A percentile compares a stretch with the other conserved stretches of the same genome.
phyloP scores from a whole-genome alignment of 2,888 invertebrate species.

The Seira ritae region DNA sequence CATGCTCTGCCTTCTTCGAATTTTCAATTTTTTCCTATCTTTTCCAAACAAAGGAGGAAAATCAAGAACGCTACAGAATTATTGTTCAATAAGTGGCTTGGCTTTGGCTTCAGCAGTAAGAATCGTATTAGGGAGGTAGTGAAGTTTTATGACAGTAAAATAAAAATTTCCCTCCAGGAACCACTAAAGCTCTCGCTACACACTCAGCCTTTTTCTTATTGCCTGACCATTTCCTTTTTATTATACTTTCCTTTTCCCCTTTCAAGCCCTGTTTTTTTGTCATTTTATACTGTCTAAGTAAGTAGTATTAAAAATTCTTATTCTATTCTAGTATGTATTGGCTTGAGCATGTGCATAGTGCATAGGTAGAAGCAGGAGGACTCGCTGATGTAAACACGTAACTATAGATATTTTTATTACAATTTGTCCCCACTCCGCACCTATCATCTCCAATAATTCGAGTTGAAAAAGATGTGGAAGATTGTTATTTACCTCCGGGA shows the following conservation, averaged over 20 bases:
- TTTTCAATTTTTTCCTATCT: no score
- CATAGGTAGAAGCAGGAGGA: no score
- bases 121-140: not conserved
- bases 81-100: no score
- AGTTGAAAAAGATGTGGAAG: conserved; percentile 39
- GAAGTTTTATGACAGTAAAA: conserved; percentile 48
- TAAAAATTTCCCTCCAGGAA: conserved; percentile 28
- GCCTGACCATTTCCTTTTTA: not conserved
- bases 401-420: conserved; percentile 12
- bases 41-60: no score
- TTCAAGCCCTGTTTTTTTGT: not conserved
- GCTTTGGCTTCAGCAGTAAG: no score
- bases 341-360: no score
- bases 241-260: conserved; percentile 19
- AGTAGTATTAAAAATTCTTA: no score
- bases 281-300: no score
- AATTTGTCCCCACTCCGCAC: conserved; percentile 36
- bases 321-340: no score
- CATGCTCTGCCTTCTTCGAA: no score
- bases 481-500: conserved; percentile 55
- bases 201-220: not conserved
- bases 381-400: no score
- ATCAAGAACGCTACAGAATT: no score
- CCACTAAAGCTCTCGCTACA: not conserved
- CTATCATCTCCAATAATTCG: conserved; percentile 52